These are phyloP conservation scores for Gallinago media DNA, from an alignment of 2,113 vertebrate species.

Conservation along the genomic window DNA sequence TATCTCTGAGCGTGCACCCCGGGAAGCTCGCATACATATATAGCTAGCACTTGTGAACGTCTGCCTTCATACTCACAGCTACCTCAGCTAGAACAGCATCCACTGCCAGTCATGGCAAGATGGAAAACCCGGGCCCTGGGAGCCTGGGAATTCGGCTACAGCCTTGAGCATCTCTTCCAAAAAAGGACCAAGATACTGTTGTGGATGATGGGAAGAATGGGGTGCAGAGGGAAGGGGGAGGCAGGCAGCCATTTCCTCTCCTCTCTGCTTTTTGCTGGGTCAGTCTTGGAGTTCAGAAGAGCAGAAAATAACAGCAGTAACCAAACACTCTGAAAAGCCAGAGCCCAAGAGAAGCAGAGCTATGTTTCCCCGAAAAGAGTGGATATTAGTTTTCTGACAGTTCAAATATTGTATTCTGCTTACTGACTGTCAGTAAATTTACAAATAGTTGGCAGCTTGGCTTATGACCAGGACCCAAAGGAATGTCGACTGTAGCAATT, in stretches of 20 bases:
- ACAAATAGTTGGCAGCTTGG: slow-evolving; percentile 66
- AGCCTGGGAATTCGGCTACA: background rate
- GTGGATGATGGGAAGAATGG: background rate
- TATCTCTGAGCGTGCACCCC: fast-evolving
- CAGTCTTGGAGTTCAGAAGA: background rate
- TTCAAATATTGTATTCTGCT: slow-evolving; percentile 58
- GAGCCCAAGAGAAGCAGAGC: slow-evolving; percentile 6
- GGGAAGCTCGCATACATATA: background rate
- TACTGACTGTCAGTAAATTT: slow-evolving; percentile 64
- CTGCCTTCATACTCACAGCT: background rate
- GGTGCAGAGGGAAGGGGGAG: background rate
- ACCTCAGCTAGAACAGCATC: background rate
- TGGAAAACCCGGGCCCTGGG: background rate
- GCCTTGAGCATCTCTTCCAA: background rate
- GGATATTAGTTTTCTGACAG: slow-evolving; percentile 62
- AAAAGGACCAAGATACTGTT: background rate
- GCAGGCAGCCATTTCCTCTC: background rate
- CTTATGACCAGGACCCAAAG: slow-evolving; percentile 63
- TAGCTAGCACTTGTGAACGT: background rate
- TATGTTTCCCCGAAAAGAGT: background rate
- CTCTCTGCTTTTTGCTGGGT: background rate
- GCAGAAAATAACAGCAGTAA: background rate
- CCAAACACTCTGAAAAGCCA: background rate
- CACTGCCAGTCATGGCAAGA: background rate
- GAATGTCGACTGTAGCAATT: slow-evolving; percentile 50